Conservation (phyloP, 1,140 invertebrate genomes). For the Neodiprion pinetum region DNA sequence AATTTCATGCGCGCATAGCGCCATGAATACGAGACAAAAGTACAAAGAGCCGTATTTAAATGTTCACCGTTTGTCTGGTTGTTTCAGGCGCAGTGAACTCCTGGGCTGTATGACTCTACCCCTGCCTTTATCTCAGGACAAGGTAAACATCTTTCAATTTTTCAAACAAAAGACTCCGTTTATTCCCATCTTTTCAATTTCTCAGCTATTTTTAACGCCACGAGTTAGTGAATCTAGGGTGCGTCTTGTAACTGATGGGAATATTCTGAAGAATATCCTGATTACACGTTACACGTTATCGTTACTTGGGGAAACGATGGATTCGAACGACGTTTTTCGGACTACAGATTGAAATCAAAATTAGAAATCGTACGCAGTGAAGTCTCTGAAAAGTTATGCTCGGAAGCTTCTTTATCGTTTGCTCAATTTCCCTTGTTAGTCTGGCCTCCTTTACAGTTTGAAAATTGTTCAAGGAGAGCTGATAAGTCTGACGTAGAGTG, state of each 20-base stretch:
- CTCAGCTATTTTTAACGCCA: neutral
- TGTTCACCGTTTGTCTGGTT: constrained; percentile 18
- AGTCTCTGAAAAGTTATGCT: too few relatives aligned
- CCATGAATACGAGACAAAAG: neutral
- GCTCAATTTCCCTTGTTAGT: too few relatives aligned
- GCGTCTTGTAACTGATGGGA: neutral
- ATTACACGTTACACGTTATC: too few relatives aligned
- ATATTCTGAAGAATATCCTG: neutral
- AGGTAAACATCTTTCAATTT: constrained; percentile 55
- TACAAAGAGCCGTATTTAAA: neutral
- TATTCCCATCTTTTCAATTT: neutral
- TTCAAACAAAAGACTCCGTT: neutral
- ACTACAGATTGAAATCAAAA: too few relatives aligned
- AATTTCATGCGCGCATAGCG: neutral
- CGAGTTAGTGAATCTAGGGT: neutral
- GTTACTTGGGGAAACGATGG: too few relatives aligned
- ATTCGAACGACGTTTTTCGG: too few relatives aligned
- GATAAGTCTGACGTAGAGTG: too few relatives aligned
- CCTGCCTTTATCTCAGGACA: constrained; percentile 67
- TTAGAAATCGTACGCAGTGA: too few relatives aligned
- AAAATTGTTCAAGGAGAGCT: too few relatives aligned
- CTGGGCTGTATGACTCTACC: constrained; percentile 75
- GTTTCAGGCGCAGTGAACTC: constrained; percentile 70
- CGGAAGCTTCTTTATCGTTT: too few relatives aligned
- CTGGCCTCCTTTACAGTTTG: too few relatives aligned